Evolutionary conservation across 2,888 invertebrate species (phyloP).

Genomic region (Dryobota labecula): DNA sequence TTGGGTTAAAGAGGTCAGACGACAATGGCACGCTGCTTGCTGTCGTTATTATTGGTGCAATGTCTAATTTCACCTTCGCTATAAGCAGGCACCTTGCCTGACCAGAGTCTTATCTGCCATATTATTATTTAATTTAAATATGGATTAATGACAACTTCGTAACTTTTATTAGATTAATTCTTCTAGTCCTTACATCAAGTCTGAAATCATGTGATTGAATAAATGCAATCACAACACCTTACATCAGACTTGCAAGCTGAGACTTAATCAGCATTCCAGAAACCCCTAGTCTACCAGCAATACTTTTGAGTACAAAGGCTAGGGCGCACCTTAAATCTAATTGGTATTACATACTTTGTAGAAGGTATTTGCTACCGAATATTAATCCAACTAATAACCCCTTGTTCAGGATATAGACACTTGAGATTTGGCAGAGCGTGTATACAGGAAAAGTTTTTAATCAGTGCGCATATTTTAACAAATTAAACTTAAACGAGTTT

Average conservation of each 20-base stretch:
- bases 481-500: no score
- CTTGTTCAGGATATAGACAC: constrained; percentile 11
- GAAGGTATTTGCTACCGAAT: not conserved
- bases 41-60: not conserved
- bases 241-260: not conserved
- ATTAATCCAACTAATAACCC: constrained; percentile 16
- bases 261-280: not conserved
- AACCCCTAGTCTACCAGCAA: not conserved
- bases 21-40: not conserved
- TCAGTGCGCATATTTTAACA: no score
- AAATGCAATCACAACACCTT: not conserved
- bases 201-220: not conserved
- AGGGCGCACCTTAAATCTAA: constrained; percentile 6
- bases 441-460: no score
- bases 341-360: not conserved
- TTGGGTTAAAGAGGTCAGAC: constrained; percentile 10
- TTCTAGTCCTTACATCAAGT: not conserved
- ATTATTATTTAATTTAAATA: not conserved
- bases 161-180: not conserved
- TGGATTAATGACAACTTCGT: not conserved
- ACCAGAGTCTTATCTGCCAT: constrained; percentile 3
- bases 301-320: not conserved
- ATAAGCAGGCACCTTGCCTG: not conserved
- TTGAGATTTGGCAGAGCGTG: constrained; percentile 19
- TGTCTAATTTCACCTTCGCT: constrained; percentile 6